Conservation (phyloP, 2,113 vertebrate species). For the Cynocephalus volans region DNA sequence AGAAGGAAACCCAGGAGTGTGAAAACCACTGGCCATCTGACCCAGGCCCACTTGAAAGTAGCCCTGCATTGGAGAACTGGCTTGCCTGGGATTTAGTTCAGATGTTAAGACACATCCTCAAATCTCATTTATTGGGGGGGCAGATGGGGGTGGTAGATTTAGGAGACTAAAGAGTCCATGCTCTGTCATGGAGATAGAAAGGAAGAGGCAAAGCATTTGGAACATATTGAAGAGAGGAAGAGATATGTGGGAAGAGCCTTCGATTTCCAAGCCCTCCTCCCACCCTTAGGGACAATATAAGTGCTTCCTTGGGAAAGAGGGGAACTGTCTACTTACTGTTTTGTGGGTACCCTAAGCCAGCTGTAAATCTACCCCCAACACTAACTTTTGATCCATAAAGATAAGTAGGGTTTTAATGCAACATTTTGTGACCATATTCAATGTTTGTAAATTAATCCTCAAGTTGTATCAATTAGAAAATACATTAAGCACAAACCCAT, state of each 20-base stretch:
- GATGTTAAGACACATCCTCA: neutral
- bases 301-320: conserved; percentile 60
- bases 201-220: neutral
- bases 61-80: neutral
- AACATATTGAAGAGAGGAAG: conserved; percentile 52
- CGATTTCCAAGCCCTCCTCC: conserved; percentile 22
- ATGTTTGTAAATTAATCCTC: conserved; percentile 84
- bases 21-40: neutral
- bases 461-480: conserved; percentile 80
- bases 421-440: conserved; percentile 83
- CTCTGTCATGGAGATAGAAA: neutral
- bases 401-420: conserved; percentile 82
- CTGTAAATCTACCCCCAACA: conserved; percentile 76
- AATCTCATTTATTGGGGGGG: conserved; percentile 44
- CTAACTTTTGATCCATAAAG: conserved; percentile 70
- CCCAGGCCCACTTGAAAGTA: neutral
- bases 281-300: conserved; percentile 47
- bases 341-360: conserved; percentile 48
- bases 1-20: neutral
- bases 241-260: conserved; percentile 40
- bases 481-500: conserved; percentile 49
- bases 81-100: neutral
- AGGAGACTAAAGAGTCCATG: neutral
- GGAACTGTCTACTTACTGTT: conserved; percentile 65
- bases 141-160: neutral